Percentiles rank a stretch among this genome's conserved stretches.
Conservation (phyloP, 2,113 vertebrate species). For the Leuciscus idus region DNA sequence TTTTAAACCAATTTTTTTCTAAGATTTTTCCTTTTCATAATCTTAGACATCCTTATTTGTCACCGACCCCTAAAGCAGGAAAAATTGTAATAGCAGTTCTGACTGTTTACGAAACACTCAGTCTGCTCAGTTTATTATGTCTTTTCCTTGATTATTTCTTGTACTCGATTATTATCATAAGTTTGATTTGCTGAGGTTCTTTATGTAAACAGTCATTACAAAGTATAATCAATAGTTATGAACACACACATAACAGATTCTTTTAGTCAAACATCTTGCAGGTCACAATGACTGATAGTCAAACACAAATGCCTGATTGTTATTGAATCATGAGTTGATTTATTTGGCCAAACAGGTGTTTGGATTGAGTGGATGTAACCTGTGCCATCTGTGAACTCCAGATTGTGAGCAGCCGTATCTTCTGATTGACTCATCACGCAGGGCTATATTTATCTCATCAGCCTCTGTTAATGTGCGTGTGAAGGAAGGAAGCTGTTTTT, state of each 20-base stretch:
- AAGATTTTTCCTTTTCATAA: neutral
- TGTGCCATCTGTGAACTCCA: constrained; percentile 12
- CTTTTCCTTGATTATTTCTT: constrained; percentile 17
- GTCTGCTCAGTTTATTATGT: neutral
- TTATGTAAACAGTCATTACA: neutral
- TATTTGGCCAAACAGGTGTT: constrained; percentile 18
- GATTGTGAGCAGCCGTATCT: neutral
- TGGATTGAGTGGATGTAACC: neutral
- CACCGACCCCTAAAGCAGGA: neutral
- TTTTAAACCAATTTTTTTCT: neutral
- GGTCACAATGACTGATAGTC: neutral
- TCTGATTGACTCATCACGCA: neutral
- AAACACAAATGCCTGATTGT: neutral
- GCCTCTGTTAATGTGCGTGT: neutral
- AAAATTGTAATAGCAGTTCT: neutral
- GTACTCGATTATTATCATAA: constrained; percentile 17
- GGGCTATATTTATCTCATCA: constrained; percentile 22
- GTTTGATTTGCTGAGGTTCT: neutral
- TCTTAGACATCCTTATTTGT: neutral
- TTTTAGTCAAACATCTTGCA: neutral
- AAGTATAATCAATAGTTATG: neutral
- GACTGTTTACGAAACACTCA: neutral
- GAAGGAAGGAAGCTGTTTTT: constrained; percentile 4
- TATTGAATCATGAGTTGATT: neutral
- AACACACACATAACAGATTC: neutral